Evolutionary conservation across 2,113 vertebrate genomes (phyloP).

Genomic region (Megaceryle maxima): DNA sequence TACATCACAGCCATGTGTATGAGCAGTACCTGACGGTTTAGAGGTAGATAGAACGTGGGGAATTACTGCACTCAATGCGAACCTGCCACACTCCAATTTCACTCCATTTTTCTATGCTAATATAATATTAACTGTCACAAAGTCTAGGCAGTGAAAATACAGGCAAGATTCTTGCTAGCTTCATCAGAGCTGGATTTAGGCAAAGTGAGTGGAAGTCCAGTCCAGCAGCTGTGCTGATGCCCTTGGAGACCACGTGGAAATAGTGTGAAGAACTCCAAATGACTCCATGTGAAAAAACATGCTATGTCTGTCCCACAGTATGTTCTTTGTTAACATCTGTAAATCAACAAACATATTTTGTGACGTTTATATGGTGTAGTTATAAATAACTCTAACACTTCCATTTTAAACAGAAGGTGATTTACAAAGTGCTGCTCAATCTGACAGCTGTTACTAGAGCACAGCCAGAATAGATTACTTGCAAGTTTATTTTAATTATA

Average conservation of each 20-base stretch:
- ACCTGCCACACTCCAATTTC: neutral
- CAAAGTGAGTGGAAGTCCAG: neutral
- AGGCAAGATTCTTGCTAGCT: neutral
- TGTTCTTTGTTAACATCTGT: constrained; percentile 25
- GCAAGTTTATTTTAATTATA: constrained; percentile 42
- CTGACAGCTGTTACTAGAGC: constrained; percentile 61
- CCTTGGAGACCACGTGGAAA: neutral
- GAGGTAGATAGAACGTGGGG: neutral
- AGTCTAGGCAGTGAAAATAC: neutral
- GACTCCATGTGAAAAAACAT: neutral
- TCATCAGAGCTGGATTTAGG: neutral
- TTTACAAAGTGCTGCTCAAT: constrained; percentile 41
- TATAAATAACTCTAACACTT: constrained; percentile 31
- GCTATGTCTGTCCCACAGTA: neutral
- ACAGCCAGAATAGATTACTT: constrained; percentile 29
- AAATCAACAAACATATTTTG: constrained; percentile 33
- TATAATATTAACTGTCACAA: neutral
- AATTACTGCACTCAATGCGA: neutral
- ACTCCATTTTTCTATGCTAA: neutral
- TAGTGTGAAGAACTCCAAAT: neutral
- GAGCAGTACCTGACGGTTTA: neutral
- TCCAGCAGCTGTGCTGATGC: neutral
- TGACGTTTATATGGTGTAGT: neutral
- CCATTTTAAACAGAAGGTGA: constrained; percentile 53
- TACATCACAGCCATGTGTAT: neutral